Evolutionary conservation across 2,797 vertebrate genomes (phyloP), one percentile per base, ranked within the genome.

Genomic region (Sarcoramphus papa): DNA sequence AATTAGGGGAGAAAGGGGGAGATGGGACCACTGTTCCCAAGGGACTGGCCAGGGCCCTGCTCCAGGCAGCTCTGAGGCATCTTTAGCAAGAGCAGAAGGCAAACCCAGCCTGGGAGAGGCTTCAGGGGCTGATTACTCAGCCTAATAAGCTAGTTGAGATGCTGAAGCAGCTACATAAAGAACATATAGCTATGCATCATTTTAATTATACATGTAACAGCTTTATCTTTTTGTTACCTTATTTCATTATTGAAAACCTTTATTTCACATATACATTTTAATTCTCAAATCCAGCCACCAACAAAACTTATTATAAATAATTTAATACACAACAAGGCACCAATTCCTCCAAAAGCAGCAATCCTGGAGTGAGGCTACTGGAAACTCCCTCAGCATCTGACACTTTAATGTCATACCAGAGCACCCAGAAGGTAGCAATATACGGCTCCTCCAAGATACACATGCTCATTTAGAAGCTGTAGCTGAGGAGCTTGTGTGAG

Each of bases 161-260:
- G 68, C 87, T 87, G 75, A 90, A 96, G 68, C 75, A 81, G 33
- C 85, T 80, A 88, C 30, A 23, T 68, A 68, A 85, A 92, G 75
- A 87, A 79, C 53, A 85, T 31, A 60, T 4, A 62, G 68, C 72
- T 83, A 91, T 90, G 76, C 25, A 83, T 88, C 30, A 93, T 72
- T 94, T 95, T 92, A 95, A 96, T 93, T 93, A 93, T 78, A 50
- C 79, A 65, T 85, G 70, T 67, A 91, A 91, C 77, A 53, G 59
- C 56, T 91, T 90, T 80, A 74, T 83, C 72, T 92, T 88, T 94
- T 75, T 75, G 75, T 72, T 92, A 54, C 72, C 89, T 93, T 92
- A 93, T 80, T 96, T 91, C 87, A 90, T 90, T 93, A 95, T 91
- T 94, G 94, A 95, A 95, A 88, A 47, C 47, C 35, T 95, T 81